Conservation (phyloP, 2,888 invertebrate genomes). For the Scaptodrosophila latifasciaeformis region DNA sequence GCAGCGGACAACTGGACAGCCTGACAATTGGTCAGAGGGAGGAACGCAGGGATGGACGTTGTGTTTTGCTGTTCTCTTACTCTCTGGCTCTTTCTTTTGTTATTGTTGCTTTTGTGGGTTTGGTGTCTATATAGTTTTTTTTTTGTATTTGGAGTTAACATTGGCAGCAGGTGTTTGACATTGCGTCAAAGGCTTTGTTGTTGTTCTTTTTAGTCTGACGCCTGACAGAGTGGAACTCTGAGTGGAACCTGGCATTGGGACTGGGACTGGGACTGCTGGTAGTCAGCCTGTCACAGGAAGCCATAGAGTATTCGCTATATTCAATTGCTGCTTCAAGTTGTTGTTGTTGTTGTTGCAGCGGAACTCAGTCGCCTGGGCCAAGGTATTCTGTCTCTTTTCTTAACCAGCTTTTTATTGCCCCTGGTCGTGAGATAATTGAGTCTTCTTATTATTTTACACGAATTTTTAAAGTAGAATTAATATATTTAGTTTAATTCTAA, state of each 20-base stretch:
- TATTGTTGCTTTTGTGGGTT: constrained; percentile 40
- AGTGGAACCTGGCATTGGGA: constrained; percentile 34
- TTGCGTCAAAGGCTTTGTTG: constrained; percentile 59
- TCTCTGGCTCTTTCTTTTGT: constrained; percentile 48
- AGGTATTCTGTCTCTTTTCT: constrained; percentile 65
- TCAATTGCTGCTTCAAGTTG: not conserved
- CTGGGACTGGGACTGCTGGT: no score
- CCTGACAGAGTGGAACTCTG: constrained; percentile 24
- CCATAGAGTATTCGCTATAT: constrained; percentile 61
- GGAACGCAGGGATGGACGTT: not conserved
- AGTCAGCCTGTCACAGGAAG: constrained; percentile 65
- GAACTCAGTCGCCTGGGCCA: not conserved
- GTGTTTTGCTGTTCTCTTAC: constrained; percentile 47
- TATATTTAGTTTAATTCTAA: no score
- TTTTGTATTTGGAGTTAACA: constrained; percentile 68
- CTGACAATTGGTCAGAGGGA: constrained; percentile 30
- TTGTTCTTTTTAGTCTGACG: constrained; percentile 32
- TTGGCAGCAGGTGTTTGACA: constrained; percentile 68
- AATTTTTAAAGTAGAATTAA: no score
- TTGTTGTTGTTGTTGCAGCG: constrained; percentile 1
- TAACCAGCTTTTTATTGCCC: constrained; percentile 62
- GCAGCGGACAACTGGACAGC: constrained; percentile 48
- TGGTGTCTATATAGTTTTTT: constrained; percentile 24
- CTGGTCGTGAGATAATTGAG: constrained; percentile 62
- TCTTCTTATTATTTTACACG: no score